phyloP scores from a whole-genome alignment of 1,140 invertebrate genomes.

The Idris sp. region DNA sequence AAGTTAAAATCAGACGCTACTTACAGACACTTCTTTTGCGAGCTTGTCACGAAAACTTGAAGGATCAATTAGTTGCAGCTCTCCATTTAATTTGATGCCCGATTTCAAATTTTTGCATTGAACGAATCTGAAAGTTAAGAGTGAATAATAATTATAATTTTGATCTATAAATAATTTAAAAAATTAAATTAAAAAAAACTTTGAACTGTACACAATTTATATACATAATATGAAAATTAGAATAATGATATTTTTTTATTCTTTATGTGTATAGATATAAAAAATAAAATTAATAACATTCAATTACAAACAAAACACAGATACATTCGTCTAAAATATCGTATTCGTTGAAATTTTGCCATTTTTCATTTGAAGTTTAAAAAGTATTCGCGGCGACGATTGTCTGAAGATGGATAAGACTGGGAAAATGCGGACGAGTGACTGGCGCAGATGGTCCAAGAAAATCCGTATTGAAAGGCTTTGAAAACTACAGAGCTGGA shows the following conservation, averaged over 20 bases:
- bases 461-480: slow-evolving; percentile 59
- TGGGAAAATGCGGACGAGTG: slow-evolving; percentile 35
- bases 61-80: slow-evolving; percentile 59
- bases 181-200: no score
- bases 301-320: no score
- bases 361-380: slow-evolving; percentile 59
- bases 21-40: slow-evolving; percentile 40
- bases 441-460: slow-evolving; percentile 54
- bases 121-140: no score
- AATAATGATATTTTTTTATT: no score
- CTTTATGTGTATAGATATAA: no score
- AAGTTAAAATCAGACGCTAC: slow-evolving; percentile 59
- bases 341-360: slow-evolving; percentile 21
- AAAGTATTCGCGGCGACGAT: slow-evolving; percentile 52
- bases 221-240: no score
- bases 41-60: slow-evolving; percentile 49
- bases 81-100: slow-evolving; percentile 52
- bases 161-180: no score
- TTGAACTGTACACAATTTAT: no score
- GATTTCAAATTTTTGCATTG: slow-evolving; percentile 19
- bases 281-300: background rate
- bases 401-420: slow-evolving; percentile 61
- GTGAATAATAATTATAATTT: background rate
- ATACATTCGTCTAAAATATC: slow-evolving; percentile 13
- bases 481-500: slow-evolving; percentile 36